Evolutionary conservation across 2,888 invertebrate species (phyloP).

Genomic region (Dynastes hyllus): DNA sequence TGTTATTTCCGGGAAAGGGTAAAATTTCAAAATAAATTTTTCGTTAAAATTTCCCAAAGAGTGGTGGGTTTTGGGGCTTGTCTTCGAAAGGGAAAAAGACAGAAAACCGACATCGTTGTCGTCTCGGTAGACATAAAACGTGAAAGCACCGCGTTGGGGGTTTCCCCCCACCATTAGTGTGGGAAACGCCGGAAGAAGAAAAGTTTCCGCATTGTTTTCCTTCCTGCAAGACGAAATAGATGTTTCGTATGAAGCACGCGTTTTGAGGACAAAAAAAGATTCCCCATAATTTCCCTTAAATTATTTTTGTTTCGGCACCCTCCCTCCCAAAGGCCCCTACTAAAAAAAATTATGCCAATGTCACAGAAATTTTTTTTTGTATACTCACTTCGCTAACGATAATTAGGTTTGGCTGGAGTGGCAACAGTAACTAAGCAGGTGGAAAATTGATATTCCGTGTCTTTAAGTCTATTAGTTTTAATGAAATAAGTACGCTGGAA

Average conservation of each 20-base stretch:
- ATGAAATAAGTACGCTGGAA: conserved; percentile 41
- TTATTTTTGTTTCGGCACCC: too few species aligned
- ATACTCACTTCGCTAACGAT: conserved; percentile 14
- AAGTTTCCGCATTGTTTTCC: conserved; percentile 13
- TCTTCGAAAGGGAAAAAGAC: background rate
- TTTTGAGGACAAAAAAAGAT: conserved; percentile 3
- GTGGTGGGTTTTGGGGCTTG: too few species aligned
- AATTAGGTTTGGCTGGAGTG: conserved; percentile 11
- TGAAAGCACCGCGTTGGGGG: conserved; percentile 19
- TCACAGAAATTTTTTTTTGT: too few species aligned
- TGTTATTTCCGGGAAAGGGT: too few species aligned
- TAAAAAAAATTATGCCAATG: too few species aligned
- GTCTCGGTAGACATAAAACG: conserved; percentile 8
- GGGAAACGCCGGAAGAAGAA: background rate
- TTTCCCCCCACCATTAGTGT: background rate
- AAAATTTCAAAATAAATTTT: conserved; percentile 40
- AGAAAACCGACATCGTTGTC: background rate
- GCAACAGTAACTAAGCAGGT: conserved; percentile 23
- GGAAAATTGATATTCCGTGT: conserved; percentile 42
- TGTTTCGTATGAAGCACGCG: too few species aligned
- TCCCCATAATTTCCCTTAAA: too few species aligned
- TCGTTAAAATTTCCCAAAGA: too few species aligned
- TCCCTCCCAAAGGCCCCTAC: background rate
- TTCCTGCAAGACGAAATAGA: background rate
- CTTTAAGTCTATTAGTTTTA: conserved; percentile 39